Evolutionary conservation across 2,113 vertebrate species (phyloP).

Genomic region (Pelmatolapia mariae): DNA sequence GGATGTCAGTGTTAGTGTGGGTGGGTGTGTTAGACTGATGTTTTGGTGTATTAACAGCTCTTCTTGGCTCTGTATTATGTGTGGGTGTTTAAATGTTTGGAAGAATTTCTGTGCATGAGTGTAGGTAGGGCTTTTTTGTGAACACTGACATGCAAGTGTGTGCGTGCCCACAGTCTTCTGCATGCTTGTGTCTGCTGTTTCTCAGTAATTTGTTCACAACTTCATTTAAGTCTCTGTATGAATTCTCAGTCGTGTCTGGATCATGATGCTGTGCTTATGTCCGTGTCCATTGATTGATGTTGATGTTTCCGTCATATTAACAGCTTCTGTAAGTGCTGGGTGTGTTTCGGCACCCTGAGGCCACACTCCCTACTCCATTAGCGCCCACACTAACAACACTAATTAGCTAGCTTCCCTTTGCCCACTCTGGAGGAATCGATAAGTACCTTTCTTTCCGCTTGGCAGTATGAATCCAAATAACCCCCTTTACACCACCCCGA

Average conservation of each 20-base stretch:
- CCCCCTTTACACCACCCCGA: background rate
- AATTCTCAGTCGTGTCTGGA: background rate
- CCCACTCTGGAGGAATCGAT: constrained; percentile 28
- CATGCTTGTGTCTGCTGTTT: background rate
- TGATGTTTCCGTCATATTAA: constrained; percentile 6
- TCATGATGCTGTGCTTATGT: background rate
- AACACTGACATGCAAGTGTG: background rate
- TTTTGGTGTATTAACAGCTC: background rate
- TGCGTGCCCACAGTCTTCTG: background rate
- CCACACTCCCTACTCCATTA: constrained; percentile 45
- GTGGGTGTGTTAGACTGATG: background rate
- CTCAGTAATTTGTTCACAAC: background rate
- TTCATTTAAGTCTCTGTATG: background rate
- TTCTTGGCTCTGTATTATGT: background rate
- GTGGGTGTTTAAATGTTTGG: background rate
- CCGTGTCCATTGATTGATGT: background rate
- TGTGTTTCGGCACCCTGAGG: constrained; percentile 32
- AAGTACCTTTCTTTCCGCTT: background rate
- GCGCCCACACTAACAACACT: constrained; percentile 48
- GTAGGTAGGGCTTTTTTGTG: background rate
- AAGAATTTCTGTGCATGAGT: background rate
- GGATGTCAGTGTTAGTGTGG: background rate
- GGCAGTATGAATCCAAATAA: constrained; percentile 6
- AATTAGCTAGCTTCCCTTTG: constrained; percentile 39
- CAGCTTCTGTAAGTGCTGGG: constrained; percentile 29